phyloP scores from a whole-genome alignment of 2,888 invertebrate species.

The Heliconius erato region DNA sequence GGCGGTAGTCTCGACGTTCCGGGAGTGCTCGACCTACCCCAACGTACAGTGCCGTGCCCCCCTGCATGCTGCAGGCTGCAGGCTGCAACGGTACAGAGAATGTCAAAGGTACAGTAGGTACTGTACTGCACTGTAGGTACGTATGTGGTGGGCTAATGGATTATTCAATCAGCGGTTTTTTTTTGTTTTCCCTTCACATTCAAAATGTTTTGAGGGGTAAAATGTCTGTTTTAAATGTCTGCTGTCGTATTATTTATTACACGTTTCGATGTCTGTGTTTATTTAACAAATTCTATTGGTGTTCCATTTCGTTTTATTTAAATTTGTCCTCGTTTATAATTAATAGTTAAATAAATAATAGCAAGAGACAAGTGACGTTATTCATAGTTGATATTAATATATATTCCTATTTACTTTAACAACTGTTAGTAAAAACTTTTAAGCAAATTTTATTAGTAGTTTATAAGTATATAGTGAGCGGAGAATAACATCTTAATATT shows the following conservation, averaged over 20 bases:
- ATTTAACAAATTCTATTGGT: background rate
- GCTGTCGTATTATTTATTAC: slow-evolving; percentile 16
- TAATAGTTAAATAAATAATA: background rate
- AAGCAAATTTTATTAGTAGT: too few relatives aligned
- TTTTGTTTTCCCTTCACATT: slow-evolving; percentile 37
- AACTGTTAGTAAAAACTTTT: too few relatives aligned
- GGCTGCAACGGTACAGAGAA: slow-evolving; percentile 60
- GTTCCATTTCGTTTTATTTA: background rate
- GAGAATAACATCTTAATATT: background rate
- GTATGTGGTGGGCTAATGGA: slow-evolving; percentile 42
- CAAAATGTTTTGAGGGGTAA: slow-evolving; percentile 33
- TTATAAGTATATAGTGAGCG: background rate
- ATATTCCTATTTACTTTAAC: too few relatives aligned
- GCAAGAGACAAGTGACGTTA: too few relatives aligned
- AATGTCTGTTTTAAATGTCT: slow-evolving; percentile 19
- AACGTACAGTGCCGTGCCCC: slow-evolving; percentile 70
- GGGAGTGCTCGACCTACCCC: slow-evolving; percentile 77
- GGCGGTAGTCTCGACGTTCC: slow-evolving; percentile 67
- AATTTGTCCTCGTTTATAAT: background rate
- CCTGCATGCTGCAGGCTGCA: slow-evolving; percentile 48
- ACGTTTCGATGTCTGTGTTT: background rate
- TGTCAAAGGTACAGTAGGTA: slow-evolving; percentile 41
- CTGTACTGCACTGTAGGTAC: too few relatives aligned
- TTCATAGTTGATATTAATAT: too few relatives aligned
- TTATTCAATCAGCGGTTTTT: slow-evolving; percentile 50